Evolutionary conservation across 2,888 invertebrate genomes (phyloP), one percentile per base, ranked within the genome.

Genomic region (Herminia tarsipennalis): DNA sequence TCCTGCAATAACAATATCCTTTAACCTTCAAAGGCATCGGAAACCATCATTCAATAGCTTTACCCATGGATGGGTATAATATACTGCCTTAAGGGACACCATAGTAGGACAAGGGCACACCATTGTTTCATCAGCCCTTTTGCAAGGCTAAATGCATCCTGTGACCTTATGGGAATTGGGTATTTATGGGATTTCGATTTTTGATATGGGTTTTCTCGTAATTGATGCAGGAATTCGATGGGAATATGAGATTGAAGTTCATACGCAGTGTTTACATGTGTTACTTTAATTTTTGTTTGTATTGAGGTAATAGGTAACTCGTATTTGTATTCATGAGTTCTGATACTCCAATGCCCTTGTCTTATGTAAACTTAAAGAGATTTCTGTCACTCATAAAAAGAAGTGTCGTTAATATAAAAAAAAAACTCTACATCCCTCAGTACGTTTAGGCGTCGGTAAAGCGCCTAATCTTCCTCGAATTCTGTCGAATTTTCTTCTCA

Each of bases 31-130:
- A 37, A 44, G 17, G 24, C 25, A 10, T 21, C 29, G 44, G 41
- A 39, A 53, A 36, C 13, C 33, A 64, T 54, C 36, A 56, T 64
- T 59, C 43, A 50, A 40, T 44, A 2, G 27, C 35, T 43, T 49
- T 17, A 47, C 34, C 27, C 49, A 47, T 41, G 46, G 27, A 34
- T 60, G 56, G 30, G 25, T 39, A 20, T 46, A 46, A 46, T 40
- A 35, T 46, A 30, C 25, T 25, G 46, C 39, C 39, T 35, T 30
- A 22, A 30, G 39, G 46, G 35, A 33, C 5, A 6, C 14, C 32
- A 43, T 39, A 40, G 33, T 45, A 17, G 45, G 34, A 17, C 46
- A 46, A 46, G 46, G 46, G 35, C 46, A 35, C n/a, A 14, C 13
- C 25, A 44, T 52, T 50, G 48, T 42, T 62, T 62, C 32, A 47